phyloP scores from a whole-genome alignment of 2,797 vertebrate genomes.

The Pangasius larnaudii region DNA sequence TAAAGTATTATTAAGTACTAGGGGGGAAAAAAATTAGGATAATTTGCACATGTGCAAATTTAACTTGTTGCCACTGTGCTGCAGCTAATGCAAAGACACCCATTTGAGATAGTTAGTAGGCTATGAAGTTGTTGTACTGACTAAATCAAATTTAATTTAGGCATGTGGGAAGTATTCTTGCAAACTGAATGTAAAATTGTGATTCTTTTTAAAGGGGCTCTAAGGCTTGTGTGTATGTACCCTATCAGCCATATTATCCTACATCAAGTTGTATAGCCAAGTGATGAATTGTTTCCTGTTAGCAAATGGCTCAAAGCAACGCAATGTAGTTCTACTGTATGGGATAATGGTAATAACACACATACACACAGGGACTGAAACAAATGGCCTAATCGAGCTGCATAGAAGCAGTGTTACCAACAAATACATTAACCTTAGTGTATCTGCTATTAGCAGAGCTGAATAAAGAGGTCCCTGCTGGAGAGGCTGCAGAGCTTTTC shows the following conservation, averaged over 20 bases:
- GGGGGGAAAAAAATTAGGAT: too few species aligned
- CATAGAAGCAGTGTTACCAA: background rate
- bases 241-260: background rate
- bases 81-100: too few species aligned
- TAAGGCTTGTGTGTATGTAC: background rate
- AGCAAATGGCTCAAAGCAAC: constrained; percentile 1
- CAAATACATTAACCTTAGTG: background rate
- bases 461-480: background rate
- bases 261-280: background rate
- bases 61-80: too few species aligned
- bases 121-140: background rate
- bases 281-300: background rate
- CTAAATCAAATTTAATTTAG: background rate
- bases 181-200: background rate
- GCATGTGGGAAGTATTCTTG: background rate
- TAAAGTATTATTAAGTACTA: too few species aligned
- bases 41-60: too few species aligned
- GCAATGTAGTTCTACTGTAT: background rate
- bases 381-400: background rate
- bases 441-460: background rate
- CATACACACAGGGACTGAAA: background rate
- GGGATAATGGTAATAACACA: background rate
- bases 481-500: background rate
- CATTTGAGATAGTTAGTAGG: too few species aligned
- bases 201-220: background rate